Percentiles rank a stretch among this genome's conserved stretches.
These are phyloP conservation scores for Tenodera sinensis DNA, from an alignment of 2,888 invertebrate genomes.

Conservation along the genomic window DNA sequence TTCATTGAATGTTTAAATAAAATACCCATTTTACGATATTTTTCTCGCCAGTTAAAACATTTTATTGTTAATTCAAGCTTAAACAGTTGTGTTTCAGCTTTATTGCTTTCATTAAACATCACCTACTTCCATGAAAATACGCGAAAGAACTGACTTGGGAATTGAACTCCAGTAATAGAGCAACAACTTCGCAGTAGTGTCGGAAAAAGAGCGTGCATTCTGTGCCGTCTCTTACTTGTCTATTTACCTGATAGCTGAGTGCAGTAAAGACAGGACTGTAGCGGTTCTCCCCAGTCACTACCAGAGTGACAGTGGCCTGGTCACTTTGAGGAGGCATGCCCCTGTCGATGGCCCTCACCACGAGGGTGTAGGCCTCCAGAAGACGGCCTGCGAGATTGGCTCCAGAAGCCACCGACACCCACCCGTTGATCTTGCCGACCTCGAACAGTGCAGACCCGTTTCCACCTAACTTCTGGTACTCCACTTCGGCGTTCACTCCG, in stretches of 20 bases:
- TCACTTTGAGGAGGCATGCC: constrained; percentile 85
- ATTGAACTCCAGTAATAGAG: too few relatives aligned
- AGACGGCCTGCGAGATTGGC: constrained; percentile 48
- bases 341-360: constrained; percentile 75
- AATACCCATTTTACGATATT: too few relatives aligned
- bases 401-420: constrained; percentile 68
- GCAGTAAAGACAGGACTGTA: constrained; percentile 79
- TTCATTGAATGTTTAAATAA: too few relatives aligned
- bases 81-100: too few relatives aligned
- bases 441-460: constrained; percentile 74
- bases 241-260: constrained; percentile 65
- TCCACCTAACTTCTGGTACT: constrained; percentile 68
- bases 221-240: too few relatives aligned
- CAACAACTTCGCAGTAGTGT: too few relatives aligned
- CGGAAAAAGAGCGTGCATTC: too few relatives aligned
- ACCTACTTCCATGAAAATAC: too few relatives aligned
- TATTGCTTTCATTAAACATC: too few relatives aligned
- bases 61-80: too few relatives aligned
- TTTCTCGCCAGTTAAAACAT: too few relatives aligned
- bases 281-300: constrained; percentile 81
- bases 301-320: constrained; percentile 66
- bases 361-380: constrained; percentile 60
- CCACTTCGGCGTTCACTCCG: constrained; percentile 85
- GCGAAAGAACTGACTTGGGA: too few relatives aligned
- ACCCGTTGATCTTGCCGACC: constrained; percentile 74